Evolutionary conservation across 1,140 invertebrate species (phyloP), one percentile per base, ranked within the genome.

Genomic region (Drosophila nigrodunni): DNA sequence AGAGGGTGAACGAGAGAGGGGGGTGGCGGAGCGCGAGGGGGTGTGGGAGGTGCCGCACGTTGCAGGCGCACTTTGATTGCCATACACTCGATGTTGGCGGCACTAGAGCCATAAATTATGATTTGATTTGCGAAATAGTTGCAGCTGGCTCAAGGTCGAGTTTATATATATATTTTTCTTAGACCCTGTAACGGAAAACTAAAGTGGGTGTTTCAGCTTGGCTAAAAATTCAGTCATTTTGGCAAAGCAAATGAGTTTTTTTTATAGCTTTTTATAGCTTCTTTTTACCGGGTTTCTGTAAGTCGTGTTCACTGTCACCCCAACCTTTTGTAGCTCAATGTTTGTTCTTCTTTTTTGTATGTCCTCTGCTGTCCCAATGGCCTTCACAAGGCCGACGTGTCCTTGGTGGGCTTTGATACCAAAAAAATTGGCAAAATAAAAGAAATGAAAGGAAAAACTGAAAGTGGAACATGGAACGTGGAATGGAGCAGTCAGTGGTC

Each of bases 111-210:
- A 87, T 89, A 87, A 87, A 88, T 87, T 80, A 87, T 89, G 83
- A 83, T 83, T 87, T 87, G 85, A 87, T 88, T 74, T 74, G 74
- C 62, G 77, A 80, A 88, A 83, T 88, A 82, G 83, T 88, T 69
- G 79, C 64, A 67, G 46, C 59, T 54, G 41, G 60, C 58, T 39
- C 41, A 64, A 71, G 54, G 67, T 62, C 60, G 50, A 57, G 8
- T 52, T 18, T 30, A 30, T 30, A 30, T 30, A 21, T 21, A 21
- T 1, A 21, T 2, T 2, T 30, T 30, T 30, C 6, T 30, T 30
- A 30, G 25, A 30, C 25, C 6, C 25, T 30, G 25, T 30, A 30
- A 0, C 6, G 2, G 4, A 30, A 30, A 30, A 30, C 2, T 6
- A 30, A 30, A 30, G 25, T 5, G 25, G 25, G 25, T 30, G 25